Conservation (phyloP, 2,888 invertebrate species). For the Chrysolina haemoptera region DNA sequence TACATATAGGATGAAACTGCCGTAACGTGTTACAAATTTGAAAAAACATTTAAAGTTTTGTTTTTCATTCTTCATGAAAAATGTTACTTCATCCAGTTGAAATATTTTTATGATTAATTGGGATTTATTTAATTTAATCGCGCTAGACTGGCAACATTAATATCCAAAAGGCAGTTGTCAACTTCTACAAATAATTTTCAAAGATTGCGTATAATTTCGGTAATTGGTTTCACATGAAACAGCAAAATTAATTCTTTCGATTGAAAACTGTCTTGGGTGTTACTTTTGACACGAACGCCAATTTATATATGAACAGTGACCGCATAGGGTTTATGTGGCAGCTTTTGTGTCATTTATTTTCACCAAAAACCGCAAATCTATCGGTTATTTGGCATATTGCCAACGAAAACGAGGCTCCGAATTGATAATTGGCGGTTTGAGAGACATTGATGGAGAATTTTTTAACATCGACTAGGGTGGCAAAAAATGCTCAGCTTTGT, state of each 20-base stretch:
- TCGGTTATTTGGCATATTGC: not conserved
- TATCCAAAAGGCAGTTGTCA: too few relatives aligned
- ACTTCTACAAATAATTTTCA: too few relatives aligned
- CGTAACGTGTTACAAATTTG: too few relatives aligned
- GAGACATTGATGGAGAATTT: not conserved
- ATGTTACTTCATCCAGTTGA: too few relatives aligned
- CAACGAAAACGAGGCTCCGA: not conserved
- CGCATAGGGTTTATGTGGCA: not conserved
- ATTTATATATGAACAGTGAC: not conserved
- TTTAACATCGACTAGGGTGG: not conserved
- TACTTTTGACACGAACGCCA: conserved; percentile 3
- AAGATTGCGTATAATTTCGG: too few relatives aligned
- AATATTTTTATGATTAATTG: too few relatives aligned
- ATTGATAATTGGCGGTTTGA: not conserved
- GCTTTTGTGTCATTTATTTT: not conserved
- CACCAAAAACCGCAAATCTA: conserved; percentile 6
- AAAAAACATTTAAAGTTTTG: too few relatives aligned
- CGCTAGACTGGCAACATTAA: too few relatives aligned
- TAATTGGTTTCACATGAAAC: not conserved
- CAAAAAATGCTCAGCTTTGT: not conserved
- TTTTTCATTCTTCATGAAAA: too few relatives aligned
- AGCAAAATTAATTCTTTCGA: not conserved
- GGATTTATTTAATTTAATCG: too few relatives aligned
- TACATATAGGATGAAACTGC: too few relatives aligned
- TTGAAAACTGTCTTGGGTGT: not conserved